These are phyloP conservation scores for Coelopa pilipes DNA, from an alignment of 2,888 invertebrate genomes.

Conservation along the genomic window DNA sequence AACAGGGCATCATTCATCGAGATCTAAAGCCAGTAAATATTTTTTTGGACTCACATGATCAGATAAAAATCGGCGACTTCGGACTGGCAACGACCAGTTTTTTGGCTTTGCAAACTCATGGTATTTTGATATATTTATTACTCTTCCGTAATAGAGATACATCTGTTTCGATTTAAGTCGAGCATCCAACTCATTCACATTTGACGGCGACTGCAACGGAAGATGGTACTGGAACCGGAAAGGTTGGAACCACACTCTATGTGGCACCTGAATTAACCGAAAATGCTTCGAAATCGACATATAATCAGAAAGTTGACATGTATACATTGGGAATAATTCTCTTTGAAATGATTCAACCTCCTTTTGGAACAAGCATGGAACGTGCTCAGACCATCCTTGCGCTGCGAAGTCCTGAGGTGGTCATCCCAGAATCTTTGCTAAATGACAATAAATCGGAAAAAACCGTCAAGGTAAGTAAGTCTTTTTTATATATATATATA, in stretches of 20 bases:
- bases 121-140: slow-evolving; percentile 38
- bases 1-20: slow-evolving; percentile 88
- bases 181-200: slow-evolving; percentile 47
- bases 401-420: slow-evolving; percentile 76
- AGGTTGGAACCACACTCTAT: slow-evolving; percentile 95
- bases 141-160: background rate
- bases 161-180: slow-evolving; percentile 39
- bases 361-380: slow-evolving; percentile 90
- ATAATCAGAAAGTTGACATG: slow-evolving; percentile 90
- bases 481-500: background rate
- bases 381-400: slow-evolving; percentile 80
- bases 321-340: slow-evolving; percentile 91
- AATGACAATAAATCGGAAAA: slow-evolving; percentile 59
- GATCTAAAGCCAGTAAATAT: slow-evolving; percentile 92
- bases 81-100: slow-evolving; percentile 90
- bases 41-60: slow-evolving; percentile 93
- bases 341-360: slow-evolving; percentile 94
- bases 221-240: slow-evolving; percentile 73
- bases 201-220: slow-evolving; percentile 54
- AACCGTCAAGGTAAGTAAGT: slow-evolving; percentile 69
- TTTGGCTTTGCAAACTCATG: slow-evolving; percentile 63
- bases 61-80: slow-evolving; percentile 97
- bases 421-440: slow-evolving; percentile 77
- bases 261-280: slow-evolving; percentile 91
- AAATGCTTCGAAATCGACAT: slow-evolving; percentile 76